Evolutionary conservation across 2,888 invertebrate genomes (phyloP).

Genomic region (Thera britannica): DNA sequence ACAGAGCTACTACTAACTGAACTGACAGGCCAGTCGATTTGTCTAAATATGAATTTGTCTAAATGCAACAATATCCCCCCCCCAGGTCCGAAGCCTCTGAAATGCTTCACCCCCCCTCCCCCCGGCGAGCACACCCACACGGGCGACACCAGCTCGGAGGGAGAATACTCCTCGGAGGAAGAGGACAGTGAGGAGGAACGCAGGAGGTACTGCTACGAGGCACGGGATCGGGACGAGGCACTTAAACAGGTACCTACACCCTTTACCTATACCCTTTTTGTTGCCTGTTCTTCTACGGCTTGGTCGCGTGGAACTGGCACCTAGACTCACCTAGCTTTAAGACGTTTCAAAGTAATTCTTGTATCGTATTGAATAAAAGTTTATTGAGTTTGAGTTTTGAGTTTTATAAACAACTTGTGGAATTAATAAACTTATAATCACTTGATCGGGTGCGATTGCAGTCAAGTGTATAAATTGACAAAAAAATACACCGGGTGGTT

Average conservation of each 20-base stretch:
- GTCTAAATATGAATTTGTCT: background rate
- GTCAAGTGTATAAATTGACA: no score
- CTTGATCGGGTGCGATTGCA: no score
- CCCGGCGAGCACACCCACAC: slow-evolving; percentile 85
- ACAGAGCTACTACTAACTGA: background rate
- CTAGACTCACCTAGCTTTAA: no score
- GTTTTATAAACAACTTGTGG: no score
- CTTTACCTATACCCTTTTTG: no score
- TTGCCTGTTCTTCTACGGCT: no score
- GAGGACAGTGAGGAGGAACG: slow-evolving; percentile 85
- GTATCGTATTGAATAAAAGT: no score
- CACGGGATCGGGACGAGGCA: slow-evolving; percentile 86
- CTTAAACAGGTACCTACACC: slow-evolving; percentile 84
- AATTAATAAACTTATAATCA: background rate
- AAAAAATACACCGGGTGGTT: no score
- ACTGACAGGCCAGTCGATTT: no score
- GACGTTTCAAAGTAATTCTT: no score
- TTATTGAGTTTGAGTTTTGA: no score
- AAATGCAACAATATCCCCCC: background rate
- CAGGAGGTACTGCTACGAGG: slow-evolving; percentile 73
- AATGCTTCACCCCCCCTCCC: slow-evolving; percentile 95
- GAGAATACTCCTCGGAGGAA: slow-evolving; percentile 71
- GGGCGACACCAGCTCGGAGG: slow-evolving; percentile 71
- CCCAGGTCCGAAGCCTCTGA: slow-evolving; percentile 91
- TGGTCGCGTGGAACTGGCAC: no score